Percentiles rank a stretch among this genome's conserved stretches.
phyloP scores from a whole-genome alignment of 1,140 invertebrate species.

The Pseudachorutes palmiensis region DNA sequence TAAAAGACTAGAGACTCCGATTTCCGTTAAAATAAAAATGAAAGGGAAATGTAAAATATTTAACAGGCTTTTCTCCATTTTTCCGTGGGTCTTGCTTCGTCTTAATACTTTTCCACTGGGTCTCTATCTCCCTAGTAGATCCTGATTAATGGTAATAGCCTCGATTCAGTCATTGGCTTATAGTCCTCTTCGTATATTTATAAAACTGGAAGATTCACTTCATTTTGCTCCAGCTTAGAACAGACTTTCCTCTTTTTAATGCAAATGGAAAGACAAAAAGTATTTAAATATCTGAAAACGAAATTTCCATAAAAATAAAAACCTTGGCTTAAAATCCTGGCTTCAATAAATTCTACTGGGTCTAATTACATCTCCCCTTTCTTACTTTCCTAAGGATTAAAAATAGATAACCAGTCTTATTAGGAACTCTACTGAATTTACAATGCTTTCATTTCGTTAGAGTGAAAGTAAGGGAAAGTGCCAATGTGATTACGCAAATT shows the following conservation, averaged over 20 bases:
- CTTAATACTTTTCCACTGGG: background rate
- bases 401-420: no score
- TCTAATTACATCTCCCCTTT: no score
- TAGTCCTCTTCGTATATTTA: conserved; percentile 18
- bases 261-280: conserved; percentile 11
- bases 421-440: no score
- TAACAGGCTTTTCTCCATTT: conserved; percentile 22
- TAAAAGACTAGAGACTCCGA: background rate
- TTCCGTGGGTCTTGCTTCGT: conserved; percentile 7
- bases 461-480: no score
- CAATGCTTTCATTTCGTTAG: no score
- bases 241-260: conserved; percentile 3
- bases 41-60: conserved; percentile 24
- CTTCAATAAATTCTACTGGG: background rate
- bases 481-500: no score
- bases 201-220: conserved; percentile 5
- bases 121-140: conserved; percentile 11
- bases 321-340: background rate
- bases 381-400: no score
- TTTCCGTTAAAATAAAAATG: background rate
- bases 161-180: conserved; percentile 25
- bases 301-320: background rate
- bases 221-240: background rate
- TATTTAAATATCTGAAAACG: background rate
- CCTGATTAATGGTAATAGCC: conserved; percentile 32